These are phyloP conservation scores for Leptinotarsa rubiginosa DNA, from an alignment of 2,888 invertebrate genomes.

Conservation along the genomic window DNA sequence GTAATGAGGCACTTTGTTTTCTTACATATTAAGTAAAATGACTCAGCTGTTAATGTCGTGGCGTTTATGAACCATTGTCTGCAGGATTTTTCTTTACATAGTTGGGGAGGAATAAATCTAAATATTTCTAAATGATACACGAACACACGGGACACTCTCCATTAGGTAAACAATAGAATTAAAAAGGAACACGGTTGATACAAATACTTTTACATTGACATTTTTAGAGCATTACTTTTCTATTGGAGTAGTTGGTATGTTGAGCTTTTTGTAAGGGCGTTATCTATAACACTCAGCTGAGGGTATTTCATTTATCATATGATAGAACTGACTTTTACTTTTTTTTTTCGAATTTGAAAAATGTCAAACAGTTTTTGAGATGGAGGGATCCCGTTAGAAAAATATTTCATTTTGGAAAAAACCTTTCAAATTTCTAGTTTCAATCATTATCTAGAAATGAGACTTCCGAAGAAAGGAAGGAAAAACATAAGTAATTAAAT, in stretches of 20 bases:
- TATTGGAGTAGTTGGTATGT: background rate
- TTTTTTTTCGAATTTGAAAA: too few relatives aligned
- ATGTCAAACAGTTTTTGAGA: too few relatives aligned
- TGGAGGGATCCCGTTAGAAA: too few relatives aligned
- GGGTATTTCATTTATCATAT: too few relatives aligned
- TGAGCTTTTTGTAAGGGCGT: background rate
- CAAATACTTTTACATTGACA: background rate
- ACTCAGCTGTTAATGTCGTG: constrained; percentile 25
- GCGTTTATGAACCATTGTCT: constrained; percentile 13
- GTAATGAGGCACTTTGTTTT: constrained; percentile 31
- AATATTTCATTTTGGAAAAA: too few relatives aligned
- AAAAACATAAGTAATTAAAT: too few relatives aligned
- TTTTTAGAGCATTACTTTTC: background rate
- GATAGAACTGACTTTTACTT: too few relatives aligned
- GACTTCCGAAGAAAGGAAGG: too few relatives aligned
- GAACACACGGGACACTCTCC: background rate
- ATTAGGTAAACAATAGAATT: constrained; percentile 6
- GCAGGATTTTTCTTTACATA: background rate
- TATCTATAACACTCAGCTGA: background rate
- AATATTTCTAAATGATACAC: background rate
- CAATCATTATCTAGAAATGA: too few relatives aligned
- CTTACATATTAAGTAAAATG: constrained; percentile 30
- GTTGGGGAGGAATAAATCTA: constrained; percentile 7
- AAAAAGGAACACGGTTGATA: background rate
- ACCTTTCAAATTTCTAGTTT: too few relatives aligned